Conservation (phyloP, 53 echinoderm and acorn worm species). For the Holothuria scabra region DNA sequence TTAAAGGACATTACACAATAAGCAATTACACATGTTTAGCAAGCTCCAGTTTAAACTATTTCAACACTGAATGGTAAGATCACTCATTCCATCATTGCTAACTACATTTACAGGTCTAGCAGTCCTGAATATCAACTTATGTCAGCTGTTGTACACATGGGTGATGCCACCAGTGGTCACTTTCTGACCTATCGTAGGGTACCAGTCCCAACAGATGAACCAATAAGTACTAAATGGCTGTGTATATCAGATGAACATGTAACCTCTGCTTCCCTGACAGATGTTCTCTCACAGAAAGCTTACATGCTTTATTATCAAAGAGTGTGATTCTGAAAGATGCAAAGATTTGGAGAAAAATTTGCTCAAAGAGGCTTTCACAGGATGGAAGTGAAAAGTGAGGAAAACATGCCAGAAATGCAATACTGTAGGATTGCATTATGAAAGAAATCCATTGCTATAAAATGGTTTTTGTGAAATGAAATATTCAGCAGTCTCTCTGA, state of each 20-base stretch:
- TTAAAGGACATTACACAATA: too few relatives aligned
- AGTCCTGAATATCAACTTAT: conserved; percentile 70
- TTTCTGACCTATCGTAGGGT: conserved; percentile 90
- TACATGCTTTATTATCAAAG: conserved; percentile 99
- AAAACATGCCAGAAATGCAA: too few relatives aligned
- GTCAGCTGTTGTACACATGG: conserved; percentile 94
- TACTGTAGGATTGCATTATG: too few relatives aligned
- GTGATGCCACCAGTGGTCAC: conserved; percentile 89
- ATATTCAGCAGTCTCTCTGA: too few relatives aligned
- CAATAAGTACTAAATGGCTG: conserved; percentile 79
- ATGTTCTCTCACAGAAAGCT: conserved; percentile 85
- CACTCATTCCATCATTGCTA: not conserved
- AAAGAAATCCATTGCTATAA: too few relatives aligned
- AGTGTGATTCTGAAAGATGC: conserved; percentile 36
- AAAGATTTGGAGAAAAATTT: not conserved
- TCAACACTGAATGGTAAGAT: not conserved
- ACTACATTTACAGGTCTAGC: conserved; percentile 50
- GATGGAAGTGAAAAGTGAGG: too few relatives aligned
- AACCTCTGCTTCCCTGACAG: conserved; percentile 66
- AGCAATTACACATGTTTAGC: too few relatives aligned
- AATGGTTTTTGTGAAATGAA: too few relatives aligned
- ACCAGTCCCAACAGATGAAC: conserved; percentile 60
- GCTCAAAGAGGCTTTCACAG: too few relatives aligned
- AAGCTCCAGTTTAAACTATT: too few relatives aligned
- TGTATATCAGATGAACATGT: conserved; percentile 90